Evolutionary conservation across 1,140 invertebrate genomes (phyloP).

Genomic region (Macrobrachium rosenbergii): DNA sequence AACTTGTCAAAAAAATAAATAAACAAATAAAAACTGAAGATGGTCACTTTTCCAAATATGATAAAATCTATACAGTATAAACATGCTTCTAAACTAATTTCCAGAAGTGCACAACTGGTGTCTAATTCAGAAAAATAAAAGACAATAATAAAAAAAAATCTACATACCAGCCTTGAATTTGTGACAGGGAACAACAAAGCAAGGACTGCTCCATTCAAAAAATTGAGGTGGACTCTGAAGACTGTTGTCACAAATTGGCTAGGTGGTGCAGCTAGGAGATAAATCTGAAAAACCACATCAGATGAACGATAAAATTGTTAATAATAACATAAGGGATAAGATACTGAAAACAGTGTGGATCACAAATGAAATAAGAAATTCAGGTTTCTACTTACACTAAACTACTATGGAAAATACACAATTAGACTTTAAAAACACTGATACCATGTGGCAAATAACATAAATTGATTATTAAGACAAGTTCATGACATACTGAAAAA

Average conservation of each 20-base stretch:
- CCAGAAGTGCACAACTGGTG: too few species aligned
- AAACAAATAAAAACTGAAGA: slow-evolving; percentile 37
- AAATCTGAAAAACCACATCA: slow-evolving; percentile 79
- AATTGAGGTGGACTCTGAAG: slow-evolving; percentile 91
- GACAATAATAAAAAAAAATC: not conserved
- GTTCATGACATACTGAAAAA: too few species aligned
- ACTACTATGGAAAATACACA: too few species aligned
- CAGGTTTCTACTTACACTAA: too few species aligned
- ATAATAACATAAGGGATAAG: not conserved
- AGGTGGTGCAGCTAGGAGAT: slow-evolving; percentile 86
- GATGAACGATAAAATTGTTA: slow-evolving; percentile 32
- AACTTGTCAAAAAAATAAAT: too few species aligned
- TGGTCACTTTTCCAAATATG: not conserved
- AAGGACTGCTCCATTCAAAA: slow-evolving; percentile 90
- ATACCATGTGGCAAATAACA: too few species aligned
- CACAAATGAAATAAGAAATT: too few species aligned
- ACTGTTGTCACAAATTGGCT: slow-evolving; percentile 83
- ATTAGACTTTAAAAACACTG: too few species aligned
- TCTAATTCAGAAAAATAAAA: too few species aligned
- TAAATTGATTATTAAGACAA: too few species aligned
- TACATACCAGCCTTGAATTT: slow-evolving; percentile 87
- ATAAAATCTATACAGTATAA: too few species aligned
- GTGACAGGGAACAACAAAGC: slow-evolving; percentile 93
- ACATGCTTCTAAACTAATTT: too few species aligned
- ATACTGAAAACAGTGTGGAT: not conserved